Conservation (phyloP, 2,113 vertebrate genomes). For the Verasper variegatus region DNA sequence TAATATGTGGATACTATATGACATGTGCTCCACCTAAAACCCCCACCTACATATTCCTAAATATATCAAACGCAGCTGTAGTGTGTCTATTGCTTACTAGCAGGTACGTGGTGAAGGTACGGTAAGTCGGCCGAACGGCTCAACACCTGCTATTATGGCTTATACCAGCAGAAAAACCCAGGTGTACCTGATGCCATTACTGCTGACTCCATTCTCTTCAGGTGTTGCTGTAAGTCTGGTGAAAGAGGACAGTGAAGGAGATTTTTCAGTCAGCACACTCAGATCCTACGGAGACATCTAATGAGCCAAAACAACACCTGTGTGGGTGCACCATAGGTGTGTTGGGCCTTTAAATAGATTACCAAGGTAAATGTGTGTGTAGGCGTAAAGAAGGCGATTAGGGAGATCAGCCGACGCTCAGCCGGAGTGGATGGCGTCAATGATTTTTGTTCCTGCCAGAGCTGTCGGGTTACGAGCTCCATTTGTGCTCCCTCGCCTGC, state of each 20-base stretch:
- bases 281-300: neutral
- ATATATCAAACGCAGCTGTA: neutral
- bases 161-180: conserved; percentile 4
- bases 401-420: conserved; percentile 29
- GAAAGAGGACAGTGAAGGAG: neutral
- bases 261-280: conserved; percentile 21
- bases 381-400: conserved; percentile 46
- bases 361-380: conserved; percentile 50
- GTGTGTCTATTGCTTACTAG: too few relatives aligned
- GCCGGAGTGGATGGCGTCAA: conserved; percentile 36
- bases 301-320: conserved; percentile 30
- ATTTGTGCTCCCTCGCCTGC: conserved; percentile 48
- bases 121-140: too few relatives aligned
- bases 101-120: too few relatives aligned
- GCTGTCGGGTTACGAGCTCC: conserved; percentile 18
- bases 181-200: neutral
- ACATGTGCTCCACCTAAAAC: neutral
- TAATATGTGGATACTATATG: too few relatives aligned
- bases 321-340: neutral
- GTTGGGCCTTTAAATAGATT: conserved; percentile 52
- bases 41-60: neutral
- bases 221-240: neutral
- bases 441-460: conserved; percentile 26
- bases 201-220: neutral
- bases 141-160: too few relatives aligned